Conservation (phyloP, 2,888 invertebrate species). For the Synanthedon tipuliformis region DNA sequence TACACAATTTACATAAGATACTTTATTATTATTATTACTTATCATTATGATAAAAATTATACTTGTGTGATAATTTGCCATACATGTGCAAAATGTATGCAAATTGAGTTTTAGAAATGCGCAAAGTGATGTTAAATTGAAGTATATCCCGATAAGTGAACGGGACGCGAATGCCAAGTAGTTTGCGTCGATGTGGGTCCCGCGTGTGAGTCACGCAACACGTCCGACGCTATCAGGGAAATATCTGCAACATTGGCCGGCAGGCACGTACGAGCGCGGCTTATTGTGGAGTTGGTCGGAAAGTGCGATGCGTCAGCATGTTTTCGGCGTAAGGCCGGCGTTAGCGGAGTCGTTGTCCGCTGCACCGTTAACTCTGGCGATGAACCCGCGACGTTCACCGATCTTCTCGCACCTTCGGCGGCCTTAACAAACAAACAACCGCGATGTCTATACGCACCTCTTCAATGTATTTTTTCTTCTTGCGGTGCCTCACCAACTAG, state of each 20-base stretch:
- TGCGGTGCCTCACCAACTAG: no score
- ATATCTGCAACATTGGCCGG: slow-evolving; percentile 19
- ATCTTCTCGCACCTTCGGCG: slow-evolving; percentile 3
- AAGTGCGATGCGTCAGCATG: slow-evolving; percentile 49
- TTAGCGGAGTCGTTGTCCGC: slow-evolving; percentile 55
- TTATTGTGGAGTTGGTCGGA: slow-evolving; percentile 22
- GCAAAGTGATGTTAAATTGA: not conserved
- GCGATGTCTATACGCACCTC: not conserved
- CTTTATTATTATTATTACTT: no score
- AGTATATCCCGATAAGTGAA: slow-evolving; percentile 25
- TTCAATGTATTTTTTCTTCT: no score
- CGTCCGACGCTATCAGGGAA: slow-evolving; percentile 31
- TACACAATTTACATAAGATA: no score
- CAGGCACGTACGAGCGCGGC: slow-evolving; percentile 29
- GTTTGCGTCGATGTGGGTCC: slow-evolving; percentile 37
- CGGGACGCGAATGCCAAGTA: slow-evolving; percentile 42
- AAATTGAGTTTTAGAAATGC: no score
- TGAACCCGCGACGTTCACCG: slow-evolving; percentile 7
- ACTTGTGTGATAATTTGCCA: no score
- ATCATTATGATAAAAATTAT: no score
- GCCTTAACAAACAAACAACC: not conserved
- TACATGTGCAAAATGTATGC: no score
- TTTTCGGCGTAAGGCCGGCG: slow-evolving; percentile 28
- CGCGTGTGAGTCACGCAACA: slow-evolving; percentile 8
- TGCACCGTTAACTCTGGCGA: slow-evolving; percentile 41